A percentile compares a stretch with the other conserved stretches of the same genome.
phyloP scores from a whole-genome alignment of 2,113 vertebrate genomes.

The Caretta caretta region DNA sequence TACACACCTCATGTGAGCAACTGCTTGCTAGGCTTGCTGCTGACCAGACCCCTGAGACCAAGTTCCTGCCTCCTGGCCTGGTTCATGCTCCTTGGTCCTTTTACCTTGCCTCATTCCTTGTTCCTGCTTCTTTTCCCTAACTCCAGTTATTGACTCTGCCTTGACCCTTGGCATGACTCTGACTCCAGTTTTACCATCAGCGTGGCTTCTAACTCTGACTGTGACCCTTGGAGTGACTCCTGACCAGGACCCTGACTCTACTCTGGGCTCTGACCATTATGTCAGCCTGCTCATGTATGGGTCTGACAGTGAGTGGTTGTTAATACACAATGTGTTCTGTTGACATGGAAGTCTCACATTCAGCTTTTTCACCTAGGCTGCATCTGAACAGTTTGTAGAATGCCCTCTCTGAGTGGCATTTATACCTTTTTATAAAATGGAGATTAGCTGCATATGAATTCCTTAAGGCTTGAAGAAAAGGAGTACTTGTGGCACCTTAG shows the following conservation, averaged over 20 bases:
- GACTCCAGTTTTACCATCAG: too few relatives aligned
- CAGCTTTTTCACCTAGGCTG: background rate
- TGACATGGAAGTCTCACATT: background rate
- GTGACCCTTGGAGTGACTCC: too few relatives aligned
- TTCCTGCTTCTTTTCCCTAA: background rate
- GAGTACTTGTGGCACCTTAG: too few relatives aligned
- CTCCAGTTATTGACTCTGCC: background rate
- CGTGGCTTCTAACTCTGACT: too few relatives aligned
- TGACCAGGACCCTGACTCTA: background rate
- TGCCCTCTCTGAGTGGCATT: background rate
- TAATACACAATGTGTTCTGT: background rate
- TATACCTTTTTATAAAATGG: background rate
- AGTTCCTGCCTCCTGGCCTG: too few relatives aligned
- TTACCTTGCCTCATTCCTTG: too few relatives aligned
- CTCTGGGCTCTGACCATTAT: background rate
- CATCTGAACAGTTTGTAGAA: background rate
- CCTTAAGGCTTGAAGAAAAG: background rate
- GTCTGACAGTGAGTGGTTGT: background rate
- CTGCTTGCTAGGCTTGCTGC: too few relatives aligned
- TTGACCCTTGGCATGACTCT: background rate
- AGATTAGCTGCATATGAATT: background rate
- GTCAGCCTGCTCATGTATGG: background rate
- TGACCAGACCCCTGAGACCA: too few relatives aligned
- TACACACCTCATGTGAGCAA: too few relatives aligned
- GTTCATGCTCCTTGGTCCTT: too few relatives aligned